Percentiles rank a stretch among this genome's conserved stretches.
phyloP scores from a whole-genome alignment of 37 sponge, comb jelly and placozoan genomes.

The Petrosia ficiformis region DNA sequence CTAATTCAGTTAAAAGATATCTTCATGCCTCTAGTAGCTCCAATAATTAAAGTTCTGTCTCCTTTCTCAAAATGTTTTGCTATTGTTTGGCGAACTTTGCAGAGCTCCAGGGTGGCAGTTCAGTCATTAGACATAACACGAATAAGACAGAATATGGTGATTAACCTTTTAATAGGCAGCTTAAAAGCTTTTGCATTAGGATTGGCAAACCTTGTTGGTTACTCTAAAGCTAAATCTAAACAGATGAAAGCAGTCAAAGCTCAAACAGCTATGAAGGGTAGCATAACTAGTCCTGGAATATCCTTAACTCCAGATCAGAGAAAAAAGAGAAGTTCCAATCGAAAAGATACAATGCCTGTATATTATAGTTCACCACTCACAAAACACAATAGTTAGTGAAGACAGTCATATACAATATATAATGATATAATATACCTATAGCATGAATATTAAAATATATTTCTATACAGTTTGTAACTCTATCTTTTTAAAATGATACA shows the following conservation, averaged over 20 bases:
- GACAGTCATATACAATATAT: background rate
- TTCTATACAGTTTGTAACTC: too few species aligned
- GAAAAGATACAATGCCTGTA: too few species aligned
- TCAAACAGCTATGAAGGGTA: background rate
- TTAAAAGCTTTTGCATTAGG: constrained; percentile 43
- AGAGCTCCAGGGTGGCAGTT: constrained; percentile 50
- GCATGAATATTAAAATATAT: too few species aligned
- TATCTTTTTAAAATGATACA: too few species aligned
- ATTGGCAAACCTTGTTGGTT: constrained; percentile 33
- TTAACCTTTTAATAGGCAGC: constrained; percentile 29
- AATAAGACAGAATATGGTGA: constrained; percentile 26
- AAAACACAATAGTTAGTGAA: background rate
- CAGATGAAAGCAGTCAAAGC: constrained; percentile 10
- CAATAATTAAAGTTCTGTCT: background rate
- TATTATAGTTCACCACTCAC: constrained; percentile 4
- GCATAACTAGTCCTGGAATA: background rate
- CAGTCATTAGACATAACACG: constrained; percentile 44
- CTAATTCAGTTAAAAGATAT: constrained; percentile 11
- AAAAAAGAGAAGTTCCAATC: background rate
- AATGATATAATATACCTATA: background rate
- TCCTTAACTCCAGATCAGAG: background rate
- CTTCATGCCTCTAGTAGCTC: constrained; percentile 16
- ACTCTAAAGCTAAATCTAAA: constrained; percentile 22
- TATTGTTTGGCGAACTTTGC: constrained; percentile 25
- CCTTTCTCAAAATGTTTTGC: background rate